A percentile compares a stretch with the other conserved stretches of the same genome.
phyloP scores from a whole-genome alignment of 2,113 vertebrate species.

The Neodon shergylaensis region DNA sequence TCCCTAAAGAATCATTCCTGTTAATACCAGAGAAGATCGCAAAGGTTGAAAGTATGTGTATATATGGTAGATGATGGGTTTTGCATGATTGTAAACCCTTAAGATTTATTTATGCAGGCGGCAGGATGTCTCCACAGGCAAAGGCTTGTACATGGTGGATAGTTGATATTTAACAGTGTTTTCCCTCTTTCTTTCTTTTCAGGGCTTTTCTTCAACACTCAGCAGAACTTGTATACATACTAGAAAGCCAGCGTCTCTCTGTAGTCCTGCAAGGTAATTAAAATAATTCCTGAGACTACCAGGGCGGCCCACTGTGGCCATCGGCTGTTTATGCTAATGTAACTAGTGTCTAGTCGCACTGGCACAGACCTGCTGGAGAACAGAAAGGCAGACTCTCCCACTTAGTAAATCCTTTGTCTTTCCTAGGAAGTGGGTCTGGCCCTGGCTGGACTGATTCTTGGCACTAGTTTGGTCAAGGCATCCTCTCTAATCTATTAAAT shows the following conservation, averaged over 20 bases:
- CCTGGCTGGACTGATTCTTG: background rate
- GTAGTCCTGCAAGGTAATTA: constrained; percentile 94
- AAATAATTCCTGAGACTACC: background rate
- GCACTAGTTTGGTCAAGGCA: background rate
- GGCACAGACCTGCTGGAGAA: background rate
- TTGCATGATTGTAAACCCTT: constrained; percentile 11
- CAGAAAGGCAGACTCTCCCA: background rate
- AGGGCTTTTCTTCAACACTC: constrained; percentile 93
- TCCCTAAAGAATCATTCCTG: background rate
- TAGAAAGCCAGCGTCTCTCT: constrained; percentile 92
- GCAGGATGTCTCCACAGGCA: background rate
- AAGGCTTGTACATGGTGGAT: background rate
- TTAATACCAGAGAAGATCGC: background rate
- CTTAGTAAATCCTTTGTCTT: background rate
- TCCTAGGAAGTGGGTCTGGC: background rate
- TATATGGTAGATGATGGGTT: background rate
- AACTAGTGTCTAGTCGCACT: background rate
- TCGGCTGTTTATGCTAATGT: too few relatives aligned
- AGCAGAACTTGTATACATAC: constrained; percentile 93
- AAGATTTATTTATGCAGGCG: background rate
- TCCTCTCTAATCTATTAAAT: background rate
- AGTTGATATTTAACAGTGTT: background rate
- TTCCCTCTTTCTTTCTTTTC: constrained; percentile 55
- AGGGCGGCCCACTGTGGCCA: background rate
- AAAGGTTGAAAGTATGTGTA: background rate